Percentiles rank a stretch among this genome's conserved stretches.
phyloP scores from a whole-genome alignment of 2,797 vertebrate species.

The Peromyscus melanophrys region DNA sequence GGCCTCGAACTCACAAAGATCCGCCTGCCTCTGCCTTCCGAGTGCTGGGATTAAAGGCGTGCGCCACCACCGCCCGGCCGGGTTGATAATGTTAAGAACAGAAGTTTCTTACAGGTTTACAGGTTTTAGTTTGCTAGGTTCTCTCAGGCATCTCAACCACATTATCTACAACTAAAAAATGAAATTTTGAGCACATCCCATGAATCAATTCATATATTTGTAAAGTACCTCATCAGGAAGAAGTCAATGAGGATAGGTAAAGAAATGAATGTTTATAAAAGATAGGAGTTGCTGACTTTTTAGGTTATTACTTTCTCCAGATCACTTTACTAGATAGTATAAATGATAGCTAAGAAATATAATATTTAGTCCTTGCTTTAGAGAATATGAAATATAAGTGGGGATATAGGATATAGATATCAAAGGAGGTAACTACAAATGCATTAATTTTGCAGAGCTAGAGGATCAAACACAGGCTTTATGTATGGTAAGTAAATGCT shows the following conservation, averaged over 20 bases:
- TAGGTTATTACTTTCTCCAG: background rate
- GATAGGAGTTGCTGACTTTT: background rate
- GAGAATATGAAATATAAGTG: background rate
- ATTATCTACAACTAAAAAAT: background rate
- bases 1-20: too few species aligned
- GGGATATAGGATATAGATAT: background rate
- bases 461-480: background rate
- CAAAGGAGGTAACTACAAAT: background rate
- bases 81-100: background rate
- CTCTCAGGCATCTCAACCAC: constrained; percentile 5
- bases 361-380: background rate
- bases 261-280: background rate
- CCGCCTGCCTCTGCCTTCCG: too few species aligned
- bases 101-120: background rate
- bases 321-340: background rate
- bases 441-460: background rate
- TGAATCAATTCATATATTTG: background rate
- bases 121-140: constrained; percentile 38
- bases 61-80: too few species aligned
- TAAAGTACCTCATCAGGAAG: background rate
- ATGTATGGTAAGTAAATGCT: background rate
- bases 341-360: background rate
- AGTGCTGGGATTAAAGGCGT: too few species aligned
- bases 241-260: constrained; percentile 21
- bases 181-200: background rate